Evolutionary conservation across 2,113 vertebrate species (phyloP), one percentile per base, ranked within the genome.

Genomic region (Sterna hirundo): DNA sequence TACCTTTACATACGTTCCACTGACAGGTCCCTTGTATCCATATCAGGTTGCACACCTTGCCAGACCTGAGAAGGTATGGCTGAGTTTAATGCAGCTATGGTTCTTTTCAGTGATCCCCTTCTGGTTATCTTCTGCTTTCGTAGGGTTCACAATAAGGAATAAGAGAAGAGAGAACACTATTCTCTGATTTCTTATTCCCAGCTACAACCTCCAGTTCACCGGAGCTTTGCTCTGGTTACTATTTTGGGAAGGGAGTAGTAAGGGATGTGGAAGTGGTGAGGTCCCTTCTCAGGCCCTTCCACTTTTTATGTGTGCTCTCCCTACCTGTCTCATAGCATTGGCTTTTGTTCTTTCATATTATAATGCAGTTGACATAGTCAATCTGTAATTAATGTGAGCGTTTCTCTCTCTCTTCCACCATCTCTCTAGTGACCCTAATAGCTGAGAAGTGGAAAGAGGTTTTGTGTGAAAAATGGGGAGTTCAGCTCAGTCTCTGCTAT

Each of bases 381-480:
- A 74, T 72, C 62, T 86, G 69, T 91, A 91, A 87, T 89, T 93
- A 94, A 71, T 27, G 25, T 82, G 40, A 84, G 27, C 16, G 57
- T 77, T 86, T 83, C 79, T 83, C 46, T 84, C 65, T 80, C 30
- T 72, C 62, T 29, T 64, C 65, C 27, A 38, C 61, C 72, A 57
- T 82, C 38, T 81, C 80, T 88, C 77, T 78, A 71, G 77, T 79
- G 86, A 94, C 79, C 83, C 72, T 83, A 68, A 71, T n/a, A 10
- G 16, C 58, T 78, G 60, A 78, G 72, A 92, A 86, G n/a, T 36
- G 16, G 60, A 90, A 83, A 90, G 68, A 84, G 32, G 23, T 82
- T 93, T 92, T 82, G 14, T 89, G 69, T 88, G 76, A 81, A 95
- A 95, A 96, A 77, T 49, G 23, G 64, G 42, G 55, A 93, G 42